Conservation (phyloP, 2,113 vertebrate genomes). For the Gymnocephalus cernua region DNA sequence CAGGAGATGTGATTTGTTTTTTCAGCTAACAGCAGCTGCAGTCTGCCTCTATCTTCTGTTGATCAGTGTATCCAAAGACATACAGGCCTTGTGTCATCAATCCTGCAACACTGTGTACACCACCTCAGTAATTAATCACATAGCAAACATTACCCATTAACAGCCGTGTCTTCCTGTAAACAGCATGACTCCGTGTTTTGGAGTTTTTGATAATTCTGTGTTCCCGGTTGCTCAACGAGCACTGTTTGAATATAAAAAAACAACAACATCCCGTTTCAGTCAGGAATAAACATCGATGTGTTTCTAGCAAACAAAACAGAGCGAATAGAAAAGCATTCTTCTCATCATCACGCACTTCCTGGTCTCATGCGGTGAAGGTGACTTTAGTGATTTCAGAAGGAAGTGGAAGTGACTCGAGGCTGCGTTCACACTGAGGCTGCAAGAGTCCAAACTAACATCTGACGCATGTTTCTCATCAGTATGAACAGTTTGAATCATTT, state of each 20-base stretch:
- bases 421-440: background rate
- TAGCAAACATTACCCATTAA: slow-evolving; percentile 59
- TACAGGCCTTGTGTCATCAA: slow-evolving; percentile 5
- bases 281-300: slow-evolving; percentile 79
- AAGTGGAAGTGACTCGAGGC: slow-evolving; percentile 45
- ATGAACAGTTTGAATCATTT: background rate
- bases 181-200: slow-evolving; percentile 68
- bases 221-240: slow-evolving; percentile 58
- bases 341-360: slow-evolving; percentile 74
- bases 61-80: slow-evolving; percentile 13
- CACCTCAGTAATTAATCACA: slow-evolving; percentile 53
- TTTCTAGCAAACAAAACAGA: slow-evolving; percentile 53
- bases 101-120: slow-evolving; percentile 17
- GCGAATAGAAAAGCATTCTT: slow-evolving; percentile 59
- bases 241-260: slow-evolving; percentile 49
- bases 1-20: background rate
- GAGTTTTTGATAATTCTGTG: slow-evolving; percentile 63
- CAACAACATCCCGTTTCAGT: slow-evolving; percentile 81
- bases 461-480: background rate
- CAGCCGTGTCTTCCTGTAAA: slow-evolving; percentile 78
- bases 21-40: background rate
- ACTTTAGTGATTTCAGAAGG: slow-evolving; percentile 38
- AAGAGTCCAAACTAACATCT: background rate
- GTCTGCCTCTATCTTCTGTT: slow-evolving; percentile 21
- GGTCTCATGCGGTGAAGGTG: slow-evolving; percentile 56